Evolutionary conservation across 2,888 invertebrate genomes (phyloP), one percentile per base, ranked within the genome.

Genomic region (Eupeodes latifasciatus): DNA sequence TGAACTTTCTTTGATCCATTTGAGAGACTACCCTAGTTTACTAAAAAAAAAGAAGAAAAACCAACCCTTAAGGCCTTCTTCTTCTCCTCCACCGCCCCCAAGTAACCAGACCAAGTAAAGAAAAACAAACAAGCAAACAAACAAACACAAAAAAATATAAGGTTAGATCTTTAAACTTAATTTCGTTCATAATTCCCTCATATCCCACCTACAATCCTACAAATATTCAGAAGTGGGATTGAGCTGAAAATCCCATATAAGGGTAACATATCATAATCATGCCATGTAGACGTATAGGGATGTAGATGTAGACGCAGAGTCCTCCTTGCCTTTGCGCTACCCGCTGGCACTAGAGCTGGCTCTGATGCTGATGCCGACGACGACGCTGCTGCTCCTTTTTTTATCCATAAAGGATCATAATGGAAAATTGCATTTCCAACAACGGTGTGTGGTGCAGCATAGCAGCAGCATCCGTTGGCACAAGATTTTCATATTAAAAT

Each of bases 391-490:
- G 19, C 55, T 71, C 66, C 27, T 40, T 67, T n/a, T 66, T 74
- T 44, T 40, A 34, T n/a, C 44, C n/a, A 64, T 34, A 72, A 62
- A 59, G 57, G 47, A 72, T 47, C 44, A 72, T 72, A 76, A 79
- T 83, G 71, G 80, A 83, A 86, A 87, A 87, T 83, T 87, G 87
- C 87, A 87, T 87, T 87, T 80, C 71, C 83, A 72, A 87, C 79
- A 67, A 27, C 27, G 27, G 27, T 27, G 79, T 72, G 83, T 51
- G 53, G 66, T 67, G 80, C 69, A 78, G 81, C 78, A 78, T 59
- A 47, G 49, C 71, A 69, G 76, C 34, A 78, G 66, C 72, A 66
- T 71, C 59, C 59, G 80, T 57, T 62, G 62, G 82, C 71, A 61
- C 80, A 80, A 61, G 80, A 84, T 84, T 87, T 81, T 79, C 84